Base-by-base conservation (phyloP, 2,888 invertebrate genomes). In the Chymomyza fuscimana region DNA sequence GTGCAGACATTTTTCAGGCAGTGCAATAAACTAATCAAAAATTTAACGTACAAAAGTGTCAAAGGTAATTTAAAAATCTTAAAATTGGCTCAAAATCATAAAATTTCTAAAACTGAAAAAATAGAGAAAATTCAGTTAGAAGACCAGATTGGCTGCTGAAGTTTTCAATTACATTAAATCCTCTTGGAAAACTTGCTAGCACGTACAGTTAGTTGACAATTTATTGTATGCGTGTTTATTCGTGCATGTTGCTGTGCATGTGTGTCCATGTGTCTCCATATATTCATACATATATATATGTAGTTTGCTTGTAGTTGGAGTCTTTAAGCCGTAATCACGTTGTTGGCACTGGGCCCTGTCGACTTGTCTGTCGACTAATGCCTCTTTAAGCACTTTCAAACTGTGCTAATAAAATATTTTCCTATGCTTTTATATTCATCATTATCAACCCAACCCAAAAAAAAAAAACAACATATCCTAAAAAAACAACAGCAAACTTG, bases 151-250 rank as follows among this genome's bases (percentile, higher is more conserved):
- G 70, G 69, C 40, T 12, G 12, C 10, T 46, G 74, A 86, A 87
- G 79, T 86, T 87, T 83, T 79, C 87, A 85, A 87, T 85, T 86
- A 86, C 76, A 83, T 82, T 86, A 86, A 83, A 87, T 87, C 85
- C 79, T 73, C 68, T 68, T 40, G 60, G 59, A 68, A 67, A 76
- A 83, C 75, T 76, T 79, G 64, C 29, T 75, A 76, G 72, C 86
- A 81, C 82, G 80, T 83, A 78, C 74, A 72, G 80, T 54, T 22
- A 19, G 16, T 82, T 81, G 78, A 81, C 81, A 86, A 84, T 86
- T 84, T 86, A 82, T 80, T 81, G 77, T 63, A 61, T 15, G 32
- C 32, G 25, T 60, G 25, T 10, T 60, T 12, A 22, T 32, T n/a
- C 32, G 60, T 16, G 32, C 32, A 32, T 5, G 32, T 7, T 32